Evolutionary conservation across 2,888 invertebrate species (phyloP), one percentile per base, ranked within the genome.

Genomic region (Sminthurides aquaticus): DNA sequence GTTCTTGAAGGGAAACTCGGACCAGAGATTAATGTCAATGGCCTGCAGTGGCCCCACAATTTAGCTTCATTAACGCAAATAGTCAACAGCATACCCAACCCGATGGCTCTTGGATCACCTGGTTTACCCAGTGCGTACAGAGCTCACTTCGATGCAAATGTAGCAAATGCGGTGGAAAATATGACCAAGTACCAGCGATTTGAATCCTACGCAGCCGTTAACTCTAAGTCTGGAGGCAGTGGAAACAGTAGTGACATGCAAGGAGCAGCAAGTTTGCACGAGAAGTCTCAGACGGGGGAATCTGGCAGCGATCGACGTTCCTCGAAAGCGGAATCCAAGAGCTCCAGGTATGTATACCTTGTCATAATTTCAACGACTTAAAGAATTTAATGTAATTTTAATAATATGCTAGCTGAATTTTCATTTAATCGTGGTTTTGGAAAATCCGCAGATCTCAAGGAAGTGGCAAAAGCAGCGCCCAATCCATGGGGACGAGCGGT

Each of bases 401-500:
- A n/a, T n/a, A n/a, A n/a, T n/a, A n/a, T n/a, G n/a, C n/a, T n/a
- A n/a, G n/a, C n/a, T n/a, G n/a, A n/a, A n/a, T n/a, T n/a, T n/a
- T n/a, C n/a, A n/a, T n/a, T n/a, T n/a, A n/a, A n/a, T n/a, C n/a
- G n/a, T n/a, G n/a, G n/a, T n/a, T n/a, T n/a, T n/a, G n/a, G n/a
- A n/a, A n/a, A n/a, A n/a, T 25, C 49, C 49, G 15, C 22, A 66
- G 60, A 49, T 62, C 55, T 22, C 61, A 58, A 58, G 62, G 62
- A 43, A 62, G 58, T 20, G 24, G 57, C 15, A 63, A 64, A n/a
- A 27, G 52, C 11, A 62, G 64, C 27, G 22, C 61, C 28, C 67
- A 63, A 34, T 60, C 68, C 2, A 70, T 89, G 76, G 88, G 90
- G 69, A 85, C 90, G 5, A 87, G 88, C 27, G 90, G 89, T 79